Conservation (phyloP, 1,140 invertebrate genomes). For the Calosoma granatense region DNA sequence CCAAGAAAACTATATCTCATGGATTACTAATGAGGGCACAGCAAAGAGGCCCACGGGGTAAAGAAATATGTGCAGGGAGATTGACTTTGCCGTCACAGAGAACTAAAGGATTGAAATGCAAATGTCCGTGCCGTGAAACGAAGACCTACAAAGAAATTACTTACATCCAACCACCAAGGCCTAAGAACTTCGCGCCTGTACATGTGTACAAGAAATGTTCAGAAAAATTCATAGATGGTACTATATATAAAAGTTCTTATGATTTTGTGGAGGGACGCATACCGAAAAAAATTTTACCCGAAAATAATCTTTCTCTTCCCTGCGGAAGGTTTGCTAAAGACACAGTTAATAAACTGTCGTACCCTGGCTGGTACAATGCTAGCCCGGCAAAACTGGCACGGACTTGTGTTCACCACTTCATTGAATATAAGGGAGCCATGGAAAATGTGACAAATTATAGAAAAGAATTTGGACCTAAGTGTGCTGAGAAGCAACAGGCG, state of each 20-base stretch:
- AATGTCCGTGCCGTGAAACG: not conserved
- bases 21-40: too few species aligned
- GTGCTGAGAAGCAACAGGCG: conserved; percentile 29
- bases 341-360: conserved; percentile 50
- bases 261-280: conserved; percentile 32
- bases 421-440: conserved; percentile 52
- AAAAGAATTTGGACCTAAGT: conserved; percentile 60
- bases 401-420: conserved; percentile 30
- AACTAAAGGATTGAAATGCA: not conserved
- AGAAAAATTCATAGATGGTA: conserved; percentile 42
- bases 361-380: conserved; percentile 37
- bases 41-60: not conserved
- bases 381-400: conserved; percentile 29
- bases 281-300: conserved; percentile 32
- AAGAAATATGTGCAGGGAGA: not conserved
- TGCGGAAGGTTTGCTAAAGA: conserved; percentile 35
- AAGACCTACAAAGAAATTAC: conserved; percentile 22
- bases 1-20: too few species aligned
- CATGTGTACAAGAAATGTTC: conserved; percentile 38
- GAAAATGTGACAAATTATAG: conserved; percentile 59
- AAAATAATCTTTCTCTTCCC: conserved; percentile 31
- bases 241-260: conserved; percentile 48
- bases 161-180: conserved; percentile 47
- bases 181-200: conserved; percentile 42
- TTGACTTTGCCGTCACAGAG: not conserved